phyloP scores from a whole-genome alignment of 2,113 vertebrate genomes.

The Hydrolagus affinis region DNA sequence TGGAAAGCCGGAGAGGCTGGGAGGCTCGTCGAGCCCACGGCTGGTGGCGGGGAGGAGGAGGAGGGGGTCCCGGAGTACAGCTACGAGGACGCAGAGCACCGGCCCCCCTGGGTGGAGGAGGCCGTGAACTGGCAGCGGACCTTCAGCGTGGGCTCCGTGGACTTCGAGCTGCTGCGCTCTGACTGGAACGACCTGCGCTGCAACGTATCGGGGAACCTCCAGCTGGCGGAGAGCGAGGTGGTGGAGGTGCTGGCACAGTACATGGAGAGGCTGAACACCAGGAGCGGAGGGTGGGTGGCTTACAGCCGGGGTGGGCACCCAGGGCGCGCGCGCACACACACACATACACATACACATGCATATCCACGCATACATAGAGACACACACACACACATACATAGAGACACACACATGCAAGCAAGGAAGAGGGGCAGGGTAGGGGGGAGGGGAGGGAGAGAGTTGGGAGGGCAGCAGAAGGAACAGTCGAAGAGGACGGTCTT shows the following conservation, averaged over 20 bases:
- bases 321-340: too few relatives aligned
- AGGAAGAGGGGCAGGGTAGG: too few relatives aligned
- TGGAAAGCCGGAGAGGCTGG: slow-evolving; percentile 15
- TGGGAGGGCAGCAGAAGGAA: too few relatives aligned
- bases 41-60: slow-evolving; percentile 52
- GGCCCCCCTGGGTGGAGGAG: slow-evolving; percentile 77
- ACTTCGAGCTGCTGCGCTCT: slow-evolving; percentile 88
- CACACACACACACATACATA: too few relatives aligned
- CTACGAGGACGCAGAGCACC: slow-evolving; percentile 71
- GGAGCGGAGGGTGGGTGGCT: slow-evolving; percentile 69
- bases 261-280: slow-evolving; percentile 90
- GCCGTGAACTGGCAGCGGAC: slow-evolving; percentile 95
- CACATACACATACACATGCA: too few relatives aligned
- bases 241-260: slow-evolving; percentile 89
- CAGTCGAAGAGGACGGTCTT: too few relatives aligned
- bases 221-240: slow-evolving; percentile 84
- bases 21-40: slow-evolving; percentile 47
- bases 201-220: slow-evolving; percentile 92
- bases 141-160: slow-evolving; percentile 83
- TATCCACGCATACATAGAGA: too few relatives aligned
- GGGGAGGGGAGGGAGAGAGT: too few relatives aligned
- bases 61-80: slow-evolving; percentile 77
- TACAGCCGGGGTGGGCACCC: neutral
- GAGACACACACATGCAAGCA: too few relatives aligned
- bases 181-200: slow-evolving; percentile 98